Evolutionary conservation across 1,140 invertebrate species (phyloP).

Genomic region (Zelostemma sp.): DNA sequence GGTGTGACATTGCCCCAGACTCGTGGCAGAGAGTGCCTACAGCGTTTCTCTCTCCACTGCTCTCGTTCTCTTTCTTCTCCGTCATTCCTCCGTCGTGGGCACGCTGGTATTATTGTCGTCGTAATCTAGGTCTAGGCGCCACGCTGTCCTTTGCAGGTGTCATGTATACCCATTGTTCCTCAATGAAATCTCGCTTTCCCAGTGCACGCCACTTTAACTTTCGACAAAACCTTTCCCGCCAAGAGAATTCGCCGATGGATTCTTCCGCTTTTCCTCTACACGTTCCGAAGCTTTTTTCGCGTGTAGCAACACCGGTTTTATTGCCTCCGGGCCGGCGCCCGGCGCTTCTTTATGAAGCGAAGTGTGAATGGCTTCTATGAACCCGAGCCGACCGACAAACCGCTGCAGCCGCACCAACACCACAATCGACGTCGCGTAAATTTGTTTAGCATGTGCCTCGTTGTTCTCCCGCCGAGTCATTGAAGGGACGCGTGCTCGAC

Average conservation of each 20-base stretch:
- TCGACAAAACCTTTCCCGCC: slow-evolving; percentile 44
- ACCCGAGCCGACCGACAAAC: slow-evolving; percentile 51
- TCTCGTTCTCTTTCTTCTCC: slow-evolving; percentile 10
- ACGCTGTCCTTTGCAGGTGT: slow-evolving; percentile 56
- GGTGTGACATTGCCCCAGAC: slow-evolving; percentile 65
- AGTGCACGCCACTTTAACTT: slow-evolving; percentile 25
- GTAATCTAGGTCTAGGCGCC: slow-evolving; percentile 61
- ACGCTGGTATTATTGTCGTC: slow-evolving; percentile 54
- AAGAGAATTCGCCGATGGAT: slow-evolving; percentile 17
- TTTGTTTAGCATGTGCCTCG: slow-evolving; percentile 46
- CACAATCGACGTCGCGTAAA: slow-evolving; percentile 20
- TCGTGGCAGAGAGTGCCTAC: slow-evolving; percentile 49
- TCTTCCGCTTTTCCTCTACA: slow-evolving; percentile 10
- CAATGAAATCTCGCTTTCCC: slow-evolving; percentile 56
- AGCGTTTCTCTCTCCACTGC: slow-evolving; percentile 6
- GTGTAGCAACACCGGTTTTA: slow-evolving; percentile 40
- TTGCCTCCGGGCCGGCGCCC: slow-evolving; percentile 53
- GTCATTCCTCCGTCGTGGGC: slow-evolving; percentile 19
- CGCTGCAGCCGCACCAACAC: slow-evolving; percentile 20
- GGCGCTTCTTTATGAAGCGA: slow-evolving; percentile 48
- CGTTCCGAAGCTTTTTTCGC: slow-evolving; percentile 13
- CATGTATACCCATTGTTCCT: slow-evolving; percentile 60
- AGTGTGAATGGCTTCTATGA: slow-evolving; percentile 60
- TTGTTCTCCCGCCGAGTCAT: not conserved
- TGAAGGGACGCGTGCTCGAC: slow-evolving; percentile 13